Base-by-base conservation (phyloP, 2,113 vertebrate species). In the Podiceps cristatus region DNA sequence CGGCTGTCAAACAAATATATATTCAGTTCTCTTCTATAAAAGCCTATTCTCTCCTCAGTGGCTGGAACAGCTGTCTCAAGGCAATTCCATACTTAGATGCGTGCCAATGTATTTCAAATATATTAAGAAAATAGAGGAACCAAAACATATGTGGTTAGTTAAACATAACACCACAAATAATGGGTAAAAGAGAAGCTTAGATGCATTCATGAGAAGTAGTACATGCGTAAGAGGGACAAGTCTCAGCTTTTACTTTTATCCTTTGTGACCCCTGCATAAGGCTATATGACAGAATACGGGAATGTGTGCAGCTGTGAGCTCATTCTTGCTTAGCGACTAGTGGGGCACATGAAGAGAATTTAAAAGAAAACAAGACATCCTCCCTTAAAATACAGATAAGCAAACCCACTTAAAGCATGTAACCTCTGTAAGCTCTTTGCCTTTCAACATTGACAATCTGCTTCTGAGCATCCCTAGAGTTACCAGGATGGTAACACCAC, bases 171-270 rank as follows among this genome's bases (percentile, higher is more conserved):
- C 3, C 14, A 59, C 6, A 66, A 71, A 49, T 44, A 60, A 1
- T 37, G 17, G 1, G 24, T 87, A 31, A 45, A 87, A 66, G 29
- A n/a, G 33, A 56, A 45, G 15, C 27, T 69, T n/a, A 24, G 4
- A 19, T 37, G 27, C n/a, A 9, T 5, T 29, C 50, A 19, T 29
- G 22, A 50, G 60, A 78, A 24, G 53, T 31, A 67, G 42, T 10
- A 53, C 17, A 8, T 0, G 1, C 4, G 1, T 14, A 12, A 59
- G 15, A 47, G n/a, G 45, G 86, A 37, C 0, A 7, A 88, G 35
- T 16, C 14, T 60, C 31, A 59, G 10, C 6, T 90, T 91, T 53
- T 29, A 18, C 10, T 74, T 79, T 47, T 58, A 19, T 23, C 24
- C 17, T 86, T 35, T 64, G 7, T 3, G 7, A 62, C 52, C 29